phyloP scores from a whole-genome alignment of 2,797 vertebrate genomes.

The Centroberyx gerrardi region DNA sequence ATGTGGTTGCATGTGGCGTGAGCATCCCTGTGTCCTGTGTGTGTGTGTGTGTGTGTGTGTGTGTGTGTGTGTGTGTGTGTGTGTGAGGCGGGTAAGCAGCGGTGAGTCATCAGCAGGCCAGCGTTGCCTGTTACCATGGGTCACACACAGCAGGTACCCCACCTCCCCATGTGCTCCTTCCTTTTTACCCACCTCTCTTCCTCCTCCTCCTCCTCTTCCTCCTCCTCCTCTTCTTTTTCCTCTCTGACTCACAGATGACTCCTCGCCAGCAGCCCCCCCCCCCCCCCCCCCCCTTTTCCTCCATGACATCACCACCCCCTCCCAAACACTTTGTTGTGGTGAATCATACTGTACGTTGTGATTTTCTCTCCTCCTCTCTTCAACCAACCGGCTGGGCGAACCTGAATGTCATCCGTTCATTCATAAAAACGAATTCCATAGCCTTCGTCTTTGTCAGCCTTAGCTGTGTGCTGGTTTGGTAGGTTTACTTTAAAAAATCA shows the following conservation, averaged over 20 bases:
- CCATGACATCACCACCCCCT: constrained; percentile 78
- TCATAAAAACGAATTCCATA: constrained; percentile 50
- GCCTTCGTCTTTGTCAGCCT: constrained; percentile 18
- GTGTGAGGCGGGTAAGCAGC: constrained; percentile 63
- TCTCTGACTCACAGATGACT: constrained; percentile 82
- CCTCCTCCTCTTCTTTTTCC: constrained; percentile 70
- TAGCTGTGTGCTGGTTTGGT: too few relatives aligned
- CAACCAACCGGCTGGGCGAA: constrained; percentile 49
- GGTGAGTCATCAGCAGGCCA: constrained; percentile 82
- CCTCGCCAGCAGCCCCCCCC: constrained; percentile 55
- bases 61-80: constrained; percentile 41
- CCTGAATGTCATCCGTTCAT: constrained; percentile 63
- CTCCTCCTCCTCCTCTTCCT: constrained; percentile 53
- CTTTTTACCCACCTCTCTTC: constrained; percentile 58
- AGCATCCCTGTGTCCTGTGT: constrained; percentile 27
- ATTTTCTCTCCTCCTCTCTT: constrained; percentile 53
- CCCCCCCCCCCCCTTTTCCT: constrained; percentile 5
- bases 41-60: constrained; percentile 36
- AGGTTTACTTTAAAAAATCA: too few relatives aligned
- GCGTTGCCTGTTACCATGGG: constrained; percentile 78
- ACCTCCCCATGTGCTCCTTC: constrained; percentile 58
- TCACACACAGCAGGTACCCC: constrained; percentile 81
- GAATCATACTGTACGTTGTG: constrained; percentile 80
- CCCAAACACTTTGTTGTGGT: constrained; percentile 78
- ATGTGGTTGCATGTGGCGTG: constrained; percentile 15